Evolutionary conservation across 2,888 invertebrate species (phyloP).

Genomic region (Pemphredon lugubris): DNA sequence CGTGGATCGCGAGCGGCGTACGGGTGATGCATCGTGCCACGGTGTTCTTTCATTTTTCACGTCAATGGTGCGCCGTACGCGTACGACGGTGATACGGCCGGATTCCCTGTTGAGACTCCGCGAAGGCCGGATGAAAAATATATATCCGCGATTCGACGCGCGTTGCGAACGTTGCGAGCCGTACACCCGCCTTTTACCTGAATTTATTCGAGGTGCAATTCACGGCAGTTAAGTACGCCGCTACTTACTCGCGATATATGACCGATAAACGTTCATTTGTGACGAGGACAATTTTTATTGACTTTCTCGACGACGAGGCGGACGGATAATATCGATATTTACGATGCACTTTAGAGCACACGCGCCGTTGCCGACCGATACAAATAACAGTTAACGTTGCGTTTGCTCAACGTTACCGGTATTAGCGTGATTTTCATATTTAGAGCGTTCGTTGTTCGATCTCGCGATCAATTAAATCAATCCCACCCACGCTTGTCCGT

Average conservation of each 20-base stretch:
- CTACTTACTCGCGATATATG: conserved; percentile 34
- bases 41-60: conserved; percentile 64
- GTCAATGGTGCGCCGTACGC: conserved; percentile 31
- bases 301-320: conserved; percentile 20
- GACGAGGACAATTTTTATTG: conserved; percentile 44
- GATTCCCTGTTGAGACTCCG: no score
- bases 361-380: conserved; percentile 5
- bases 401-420: conserved; percentile 19
- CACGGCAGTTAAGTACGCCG: conserved; percentile 23
- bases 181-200: conserved; percentile 47
- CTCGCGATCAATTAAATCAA: not conserved
- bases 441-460: not conserved
- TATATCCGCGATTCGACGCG: conserved; percentile 20
- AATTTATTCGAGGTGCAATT: conserved; percentile 41
- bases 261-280: conserved; percentile 49
- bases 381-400: conserved; percentile 26
- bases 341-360: conserved; percentile 13
- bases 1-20: conserved; percentile 44
- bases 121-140: conserved; percentile 43
- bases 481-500: not conserved
- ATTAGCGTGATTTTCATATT: conserved; percentile 10
- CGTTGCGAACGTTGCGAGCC: conserved; percentile 17
- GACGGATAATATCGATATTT: conserved; percentile 40
- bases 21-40: conserved; percentile 56
- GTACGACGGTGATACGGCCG: no score